Evolutionary conservation across 2,888 invertebrate species (phyloP), one percentile per base, ranked within the genome.

Genomic region (Lochmaea crataegi): DNA sequence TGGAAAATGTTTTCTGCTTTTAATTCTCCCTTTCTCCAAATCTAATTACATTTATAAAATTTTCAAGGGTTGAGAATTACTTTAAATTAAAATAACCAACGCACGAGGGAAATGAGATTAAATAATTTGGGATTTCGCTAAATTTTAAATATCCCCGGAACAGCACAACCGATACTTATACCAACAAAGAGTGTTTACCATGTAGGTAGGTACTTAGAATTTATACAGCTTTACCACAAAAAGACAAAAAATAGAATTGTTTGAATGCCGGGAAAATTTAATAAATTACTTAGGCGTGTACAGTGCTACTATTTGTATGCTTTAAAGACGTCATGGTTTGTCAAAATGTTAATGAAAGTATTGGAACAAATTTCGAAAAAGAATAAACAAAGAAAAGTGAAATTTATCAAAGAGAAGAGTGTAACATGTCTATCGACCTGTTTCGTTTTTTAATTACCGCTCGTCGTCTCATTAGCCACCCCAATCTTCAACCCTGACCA

Each of bases 41-140:
- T 61, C 68, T 68, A 68, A 68, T 68, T 68, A 68, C 14, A 48
- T 68, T 68, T 60, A 61, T 60, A 60, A 68, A 67, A 67, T 57
- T 67, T 67, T 67, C 57, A 67, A 56, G 41, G 67, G 41, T 61
- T 41, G 61, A 61, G 61, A 61, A 61, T 61, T 38, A 61, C 58
- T 67, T 42, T 42, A 67, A 67, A 67, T 58, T 67, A 56, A 53
- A 67, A 67, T 58, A 67, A 67, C 67, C 38, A 18, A 57, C 16
- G 14, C 67, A 58, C 41, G 41, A 66, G 67, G 22, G 58, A 67
- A 41, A 41, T 38, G 32, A 16, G 61, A 61, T 61, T 61, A 61
- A 61, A 61, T 61, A 61, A 61, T 61, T 61, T 61, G 41, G 41
- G 16, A 38, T 61, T 61, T 61, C 7, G 41, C 41, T 61, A 61